Conservation (phyloP, 2,113 vertebrate genomes). For the Chauna torquata region DNA sequence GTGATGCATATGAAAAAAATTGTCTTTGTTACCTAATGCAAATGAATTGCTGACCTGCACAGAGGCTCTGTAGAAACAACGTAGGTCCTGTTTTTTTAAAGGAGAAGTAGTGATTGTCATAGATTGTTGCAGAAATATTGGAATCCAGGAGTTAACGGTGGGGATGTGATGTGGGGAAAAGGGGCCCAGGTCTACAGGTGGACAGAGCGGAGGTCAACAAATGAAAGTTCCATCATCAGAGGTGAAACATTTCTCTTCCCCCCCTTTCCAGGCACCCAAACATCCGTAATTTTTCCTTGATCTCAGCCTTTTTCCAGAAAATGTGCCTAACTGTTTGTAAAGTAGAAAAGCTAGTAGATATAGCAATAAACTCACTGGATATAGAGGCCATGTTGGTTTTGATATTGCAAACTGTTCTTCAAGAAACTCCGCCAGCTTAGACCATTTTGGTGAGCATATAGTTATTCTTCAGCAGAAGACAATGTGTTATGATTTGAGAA, state of each 20-base stretch:
- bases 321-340: background rate
- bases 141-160: background rate
- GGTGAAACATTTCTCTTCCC: background rate
- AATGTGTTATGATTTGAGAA: rapidly evolving
- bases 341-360: background rate
- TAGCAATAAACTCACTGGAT: background rate
- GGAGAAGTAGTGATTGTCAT: background rate
- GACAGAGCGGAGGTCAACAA: background rate
- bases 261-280: background rate
- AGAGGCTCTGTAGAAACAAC: background rate
- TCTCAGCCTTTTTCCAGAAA: background rate
- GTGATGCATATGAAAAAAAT: background rate
- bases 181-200: background rate
- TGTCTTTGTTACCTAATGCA: background rate
- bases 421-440: background rate
- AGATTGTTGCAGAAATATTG: background rate
- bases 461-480: background rate
- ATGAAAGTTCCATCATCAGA: background rate
- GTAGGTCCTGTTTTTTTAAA: background rate
- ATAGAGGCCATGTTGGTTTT: background rate
- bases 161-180: background rate
- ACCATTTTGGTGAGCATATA: background rate
- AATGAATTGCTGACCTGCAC: background rate
- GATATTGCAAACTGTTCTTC: background rate
- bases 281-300: background rate